A percentile compares a stretch with the other conserved stretches of the same genome.
These are phyloP conservation scores for Seira musarum DNA, from an alignment of 2,888 invertebrate genomes.

Conservation along the genomic window DNA sequence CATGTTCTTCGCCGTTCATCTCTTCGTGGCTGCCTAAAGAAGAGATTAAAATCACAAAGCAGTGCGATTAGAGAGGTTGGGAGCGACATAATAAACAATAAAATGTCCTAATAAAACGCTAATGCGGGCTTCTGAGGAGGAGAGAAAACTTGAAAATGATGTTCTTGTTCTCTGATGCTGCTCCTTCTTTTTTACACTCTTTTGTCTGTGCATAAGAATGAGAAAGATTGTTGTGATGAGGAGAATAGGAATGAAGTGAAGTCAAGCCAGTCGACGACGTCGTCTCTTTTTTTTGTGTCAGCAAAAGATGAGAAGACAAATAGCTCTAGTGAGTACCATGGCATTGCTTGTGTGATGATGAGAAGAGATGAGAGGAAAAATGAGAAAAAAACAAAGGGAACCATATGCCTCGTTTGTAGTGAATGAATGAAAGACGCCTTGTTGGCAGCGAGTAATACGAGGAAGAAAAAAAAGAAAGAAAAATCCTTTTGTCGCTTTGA, in stretches of 20 bases:
- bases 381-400: constrained; percentile 19
- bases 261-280: not conserved
- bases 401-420: constrained; percentile 48
- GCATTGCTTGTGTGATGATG: not conserved
- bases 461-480: constrained; percentile 37
- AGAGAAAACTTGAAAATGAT: not conserved
- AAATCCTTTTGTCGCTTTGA: constrained; percentile 64
- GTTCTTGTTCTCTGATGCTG: too few species aligned
- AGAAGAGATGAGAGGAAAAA: not conserved
- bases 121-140: not conserved
- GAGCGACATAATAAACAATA: not conserved
- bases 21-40: not conserved
- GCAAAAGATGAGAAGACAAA: constrained; percentile 48
- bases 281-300: constrained; percentile 4
- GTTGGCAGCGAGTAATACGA: constrained; percentile 26
- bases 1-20: not conserved
- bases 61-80: constrained; percentile 1
- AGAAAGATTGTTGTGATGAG: not conserved
- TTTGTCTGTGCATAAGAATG: not conserved
- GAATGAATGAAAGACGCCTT: constrained; percentile 53
- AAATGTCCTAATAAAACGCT: constrained; percentile 8
- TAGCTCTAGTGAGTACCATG: constrained; percentile 33
- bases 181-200: not conserved
- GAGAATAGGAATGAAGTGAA: too few species aligned
- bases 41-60: not conserved